Evolutionary conservation across 2,888 invertebrate genomes (phyloP), one percentile per base, ranked within the genome.

Genomic region (Parnassius orleans): DNA sequence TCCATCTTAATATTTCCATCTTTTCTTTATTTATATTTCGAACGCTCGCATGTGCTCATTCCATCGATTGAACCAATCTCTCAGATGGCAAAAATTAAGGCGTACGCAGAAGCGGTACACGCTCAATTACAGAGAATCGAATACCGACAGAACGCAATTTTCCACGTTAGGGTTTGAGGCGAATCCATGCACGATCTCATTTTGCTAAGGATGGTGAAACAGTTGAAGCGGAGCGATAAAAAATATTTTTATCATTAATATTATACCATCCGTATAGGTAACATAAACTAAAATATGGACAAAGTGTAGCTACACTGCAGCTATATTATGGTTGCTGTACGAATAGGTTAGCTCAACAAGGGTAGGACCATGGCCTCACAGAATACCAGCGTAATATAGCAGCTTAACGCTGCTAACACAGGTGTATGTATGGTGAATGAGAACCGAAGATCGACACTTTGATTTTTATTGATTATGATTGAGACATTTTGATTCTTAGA

Each of bases 111-210:
- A 69, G 69, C 71, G 71, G 68, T 70, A 72, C 72, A 79, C 72
- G 70, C 75, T 75, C 76, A 79, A 79, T 80, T 78, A 77, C 77
- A 64, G 76, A 12, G 62, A 76, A 76, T 79, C 74, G 75, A 77
- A 76, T 73, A 72, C 73, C 69, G 73, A 72, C 69, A 65, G 71
- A 72, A 74, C 73, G 75, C 76, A 76, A 76, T 79, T 78, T 77
- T 72, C 71, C 70, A 66, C 69, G 70, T 69, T 70, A 72, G 72
- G 72, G 63, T 69, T 62, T 50, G 41, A 61, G 63, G 67, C 58
- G 69, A 70, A 64, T 69, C 66, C 65, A 62, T 68, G 62, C 66
- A 62, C 64, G 65, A 66, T 69, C 66, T 66, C 57, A 41, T 60
- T 55, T 54, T 59, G 62, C 9, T 43, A 24, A 55, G 48, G 15